These are phyloP conservation scores for Beris chalybata DNA, from an alignment of 2,888 invertebrate species.

Conservation along the genomic window DNA sequence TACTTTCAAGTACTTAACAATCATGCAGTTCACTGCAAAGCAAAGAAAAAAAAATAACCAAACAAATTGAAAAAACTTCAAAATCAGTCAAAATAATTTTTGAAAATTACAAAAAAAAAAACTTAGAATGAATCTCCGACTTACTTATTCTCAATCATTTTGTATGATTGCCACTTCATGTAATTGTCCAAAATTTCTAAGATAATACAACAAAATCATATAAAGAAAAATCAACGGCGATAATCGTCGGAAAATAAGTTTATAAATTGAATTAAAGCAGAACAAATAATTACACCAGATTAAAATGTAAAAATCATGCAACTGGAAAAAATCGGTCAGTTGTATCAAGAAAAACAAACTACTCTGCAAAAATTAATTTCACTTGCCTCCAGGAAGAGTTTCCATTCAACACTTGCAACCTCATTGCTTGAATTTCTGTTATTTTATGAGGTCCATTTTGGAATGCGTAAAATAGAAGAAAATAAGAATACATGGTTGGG, in stretches of 20 bases:
- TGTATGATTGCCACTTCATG: constrained; percentile 4
- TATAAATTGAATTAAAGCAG: background rate
- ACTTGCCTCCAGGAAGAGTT: constrained; percentile 55
- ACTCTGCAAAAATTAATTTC: background rate
- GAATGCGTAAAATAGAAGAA: constrained; percentile 19
- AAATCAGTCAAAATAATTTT: background rate
- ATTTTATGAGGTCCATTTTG: constrained; percentile 4
- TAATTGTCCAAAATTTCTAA: background rate
- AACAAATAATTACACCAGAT: constrained; percentile 12
- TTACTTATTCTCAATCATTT: constrained; percentile 3
- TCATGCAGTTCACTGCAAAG: background rate
- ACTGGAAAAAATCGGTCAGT: background rate
- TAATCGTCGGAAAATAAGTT: too few relatives aligned
- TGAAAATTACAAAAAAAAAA: constrained; percentile 13
- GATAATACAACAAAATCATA: constrained; percentile 13
- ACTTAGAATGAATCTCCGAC: background rate
- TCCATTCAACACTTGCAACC: constrained; percentile 50
- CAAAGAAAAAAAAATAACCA: constrained; percentile 25
- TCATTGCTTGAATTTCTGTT: constrained; percentile 56
- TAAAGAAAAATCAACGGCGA: background rate
- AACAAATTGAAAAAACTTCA: background rate
- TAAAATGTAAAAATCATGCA: constrained; percentile 11
- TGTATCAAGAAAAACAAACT: background rate
- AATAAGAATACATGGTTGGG: background rate
- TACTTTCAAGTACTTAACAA: too few relatives aligned